phyloP scores from a whole-genome alignment of 2,888 invertebrate species.

The Latrodectus elegans region DNA sequence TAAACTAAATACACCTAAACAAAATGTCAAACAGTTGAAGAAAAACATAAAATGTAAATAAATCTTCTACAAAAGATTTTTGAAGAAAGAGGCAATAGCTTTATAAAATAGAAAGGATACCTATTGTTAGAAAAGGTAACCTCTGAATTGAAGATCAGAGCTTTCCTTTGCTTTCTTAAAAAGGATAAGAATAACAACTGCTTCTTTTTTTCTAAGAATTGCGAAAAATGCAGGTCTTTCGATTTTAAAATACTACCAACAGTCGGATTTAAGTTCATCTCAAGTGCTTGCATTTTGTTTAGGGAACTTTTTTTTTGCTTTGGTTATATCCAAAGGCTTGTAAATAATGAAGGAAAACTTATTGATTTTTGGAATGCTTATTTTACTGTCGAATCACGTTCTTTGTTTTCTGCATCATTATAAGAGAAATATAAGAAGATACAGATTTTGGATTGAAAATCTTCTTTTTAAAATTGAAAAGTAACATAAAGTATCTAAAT shows the following conservation, averaged over 20 bases:
- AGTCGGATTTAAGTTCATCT: background rate
- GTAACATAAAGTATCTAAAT: background rate
- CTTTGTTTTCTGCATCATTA: background rate
- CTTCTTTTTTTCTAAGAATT: constrained; percentile 16
- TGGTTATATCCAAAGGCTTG: background rate
- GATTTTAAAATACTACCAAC: background rate
- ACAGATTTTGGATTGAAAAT: background rate
- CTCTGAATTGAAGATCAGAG: constrained; percentile 33
- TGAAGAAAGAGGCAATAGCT: constrained; percentile 18
- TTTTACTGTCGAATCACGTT: background rate
- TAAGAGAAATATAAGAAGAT: background rate
- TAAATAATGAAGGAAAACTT: constrained; percentile 13
- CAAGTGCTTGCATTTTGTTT: constrained; percentile 9
- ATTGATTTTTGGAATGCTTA: background rate
- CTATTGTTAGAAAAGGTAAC: constrained; percentile 16
- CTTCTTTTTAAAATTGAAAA: background rate
- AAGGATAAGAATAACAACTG: constrained; percentile 23
- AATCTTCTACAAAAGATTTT: constrained; percentile 15
- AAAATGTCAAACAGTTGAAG: background rate
- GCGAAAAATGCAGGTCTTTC: background rate
- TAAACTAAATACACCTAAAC: background rate
- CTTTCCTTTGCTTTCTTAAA: constrained; percentile 18
- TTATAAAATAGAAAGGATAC: constrained; percentile 19
- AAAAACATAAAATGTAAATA: constrained; percentile 16
- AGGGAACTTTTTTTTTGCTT: constrained; percentile 12